Base-by-base conservation (phyloP, 2,888 invertebrate genomes). In the Platynereis dumerilii region DNA sequence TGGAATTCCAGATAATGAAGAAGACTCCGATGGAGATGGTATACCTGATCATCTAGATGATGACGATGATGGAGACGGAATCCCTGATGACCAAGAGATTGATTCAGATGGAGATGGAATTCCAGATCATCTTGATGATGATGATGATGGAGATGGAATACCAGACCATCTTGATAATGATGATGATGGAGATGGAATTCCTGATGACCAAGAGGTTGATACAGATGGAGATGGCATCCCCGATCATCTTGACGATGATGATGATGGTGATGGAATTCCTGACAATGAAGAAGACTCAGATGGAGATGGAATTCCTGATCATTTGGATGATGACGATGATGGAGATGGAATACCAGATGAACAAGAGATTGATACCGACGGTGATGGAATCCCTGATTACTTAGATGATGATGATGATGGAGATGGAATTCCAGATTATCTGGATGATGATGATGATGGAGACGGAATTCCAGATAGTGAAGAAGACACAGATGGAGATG, bases 271-370 rank as follows among this genome's bases (percentile, higher is more conserved):
- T 72, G 78, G 79, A 0, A 75, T 79, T 57, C 68, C 68, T 64
- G 72, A 72, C 28, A 71, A 75, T 66, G 77, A 64, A 34, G 55
- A 5, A 27, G 76, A 78, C 57, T 68, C 67, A 20, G 78, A 79
- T 71, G 80, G 78, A 0, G 80, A 81, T 71, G 80, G 80, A 26
- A 80, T 82, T 52, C 79, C 81, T n/a, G 79, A 80, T 69, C 63
- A 77, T 60, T 48, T 73, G 1, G 77, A 65, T 22, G 39, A 60
- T 54, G 65, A 65, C 53, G 74, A 71, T 61, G 76, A 76, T 67
- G 66, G 60, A 48, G 77, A 67, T 58, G 67, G 67, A 15, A 67
- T 67, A n/a, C 64, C 64, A 26, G 67, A 67, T 60, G 12, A 65
- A 29, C 10, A 24, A 26, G 72, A 78, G 12, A 66, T 75, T 15